These are phyloP conservation scores for Pipistrellus nathusii DNA, from an alignment of 2,797 vertebrate species.

Conservation along the genomic window DNA sequence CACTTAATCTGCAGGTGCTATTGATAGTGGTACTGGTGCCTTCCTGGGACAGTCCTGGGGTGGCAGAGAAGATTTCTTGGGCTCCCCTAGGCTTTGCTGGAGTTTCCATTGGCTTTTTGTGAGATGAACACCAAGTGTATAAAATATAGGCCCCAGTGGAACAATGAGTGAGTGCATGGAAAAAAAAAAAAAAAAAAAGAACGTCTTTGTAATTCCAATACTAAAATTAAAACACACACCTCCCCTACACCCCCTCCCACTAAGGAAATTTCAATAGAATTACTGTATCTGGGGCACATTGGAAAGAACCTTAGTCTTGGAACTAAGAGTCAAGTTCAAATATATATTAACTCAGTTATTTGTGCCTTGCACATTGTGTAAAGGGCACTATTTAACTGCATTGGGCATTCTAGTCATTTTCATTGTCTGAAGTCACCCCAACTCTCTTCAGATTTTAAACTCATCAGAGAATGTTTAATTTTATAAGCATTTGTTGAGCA, in stretches of 20 bases:
- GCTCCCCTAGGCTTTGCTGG: not conserved
- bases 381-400: not conserved
- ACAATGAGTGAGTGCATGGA: not conserved
- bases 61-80: not conserved
- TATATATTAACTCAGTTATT: not conserved
- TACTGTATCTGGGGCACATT: not conserved
- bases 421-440: not conserved
- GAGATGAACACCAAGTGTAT: not conserved
- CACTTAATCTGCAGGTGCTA: not conserved
- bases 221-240: not conserved
- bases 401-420: not conserved
- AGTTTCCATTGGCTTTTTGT: conserved; percentile 33
- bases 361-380: not conserved
- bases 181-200: not conserved
- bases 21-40: not conserved
- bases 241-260: not conserved
- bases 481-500: not conserved
- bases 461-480: not conserved
- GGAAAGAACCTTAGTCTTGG: not conserved
- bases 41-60: not conserved
- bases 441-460: not conserved
- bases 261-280: not conserved
- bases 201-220: not conserved
- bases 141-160: not conserved
- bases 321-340: not conserved